Base-by-base conservation (phyloP, 2,888 invertebrate species). In the Gibbula magus region DNA sequence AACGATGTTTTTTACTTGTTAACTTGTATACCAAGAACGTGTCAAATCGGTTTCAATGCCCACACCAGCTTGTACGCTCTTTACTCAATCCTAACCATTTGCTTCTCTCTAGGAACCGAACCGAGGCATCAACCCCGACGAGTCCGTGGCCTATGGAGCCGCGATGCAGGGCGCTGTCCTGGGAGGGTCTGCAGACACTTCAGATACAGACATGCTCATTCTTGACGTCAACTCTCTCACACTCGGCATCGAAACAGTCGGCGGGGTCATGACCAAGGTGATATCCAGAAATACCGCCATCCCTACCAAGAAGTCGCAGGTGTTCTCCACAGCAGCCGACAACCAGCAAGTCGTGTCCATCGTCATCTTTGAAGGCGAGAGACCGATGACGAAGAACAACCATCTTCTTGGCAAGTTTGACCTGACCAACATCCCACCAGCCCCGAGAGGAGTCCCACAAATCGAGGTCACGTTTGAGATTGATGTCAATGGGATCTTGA, bases 381-480 rank as follows among this genome's bases (percentile, higher is more conserved):
- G 99, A 90, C 98, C 99, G 45, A 98, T 99, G 98, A 99, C 99
- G 87, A 99, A 99, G 94, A 99, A 99, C 94, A 99, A 99, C 94
- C 99, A 99, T 94, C 94, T 98, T 86, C 95, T 99, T 82, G 99
- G 99, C 84, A 99, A 99, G 94, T 99, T 99, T 94, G 99, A 99
- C 92, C 94, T 99, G 82, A 98, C 98, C 81, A 98, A 98, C 79
- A 98, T 99, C 90, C 98, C 98, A 83, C 98, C 98, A 66, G 93
- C 94, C 45, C 94, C 93, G 22, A 89, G 94, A 78, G 94, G 94
- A 67, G 93, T 93, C 0, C 94, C 93, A 13, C 93, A 93, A 86
- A 92, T 93, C 79, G 92, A 93, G 83, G 93, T 94, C 67, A 93
- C 93, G 16, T 94, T 94, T 87, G 94, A 94, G 87, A 93, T 94